Percentiles rank a stretch among this genome's conserved stretches.
Conservation (phyloP, 2,797 vertebrate genomes). For the Podarcis siculus region DNA sequence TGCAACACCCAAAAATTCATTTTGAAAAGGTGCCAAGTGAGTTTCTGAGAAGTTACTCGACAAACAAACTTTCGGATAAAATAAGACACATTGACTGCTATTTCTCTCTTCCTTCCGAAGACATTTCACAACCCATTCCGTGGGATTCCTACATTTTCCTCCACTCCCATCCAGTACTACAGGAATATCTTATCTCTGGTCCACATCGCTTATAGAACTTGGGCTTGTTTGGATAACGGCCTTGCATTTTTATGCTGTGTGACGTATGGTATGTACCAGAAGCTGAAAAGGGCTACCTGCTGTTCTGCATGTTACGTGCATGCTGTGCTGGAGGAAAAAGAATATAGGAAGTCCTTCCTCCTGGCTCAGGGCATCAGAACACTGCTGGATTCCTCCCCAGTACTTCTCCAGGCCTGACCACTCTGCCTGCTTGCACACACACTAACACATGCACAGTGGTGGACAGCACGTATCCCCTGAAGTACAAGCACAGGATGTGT, state of each 20-base stretch:
- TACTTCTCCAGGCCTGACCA: not conserved
- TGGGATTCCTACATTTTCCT: slow-evolving; percentile 32
- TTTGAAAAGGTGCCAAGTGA: slow-evolving; percentile 49
- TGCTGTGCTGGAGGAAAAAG: slow-evolving; percentile 18
- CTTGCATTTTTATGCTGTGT: slow-evolving; percentile 11
- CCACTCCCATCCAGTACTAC: not conserved
- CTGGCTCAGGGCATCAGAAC: slow-evolving; percentile 11
- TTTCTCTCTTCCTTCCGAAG: slow-evolving; percentile 17
- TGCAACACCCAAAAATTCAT: slow-evolving; percentile 32
- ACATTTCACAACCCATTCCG: not conserved
- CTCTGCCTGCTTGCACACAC: slow-evolving; percentile 27
- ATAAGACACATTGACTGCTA: not conserved
- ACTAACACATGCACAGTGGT: slow-evolving; percentile 20
- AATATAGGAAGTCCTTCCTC: slow-evolving; percentile 67
- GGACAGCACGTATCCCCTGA: slow-evolving; percentile 32
- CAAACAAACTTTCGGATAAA: slow-evolving; percentile 36
- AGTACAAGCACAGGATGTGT: not conserved
- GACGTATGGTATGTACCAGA: slow-evolving; percentile 20
- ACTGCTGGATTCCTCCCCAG: slow-evolving; percentile 11
- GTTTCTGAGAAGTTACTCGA: slow-evolving; percentile 49
- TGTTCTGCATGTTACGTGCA: slow-evolving; percentile 51
- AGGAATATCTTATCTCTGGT: slow-evolving; percentile 1
- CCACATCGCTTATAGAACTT: not conserved
- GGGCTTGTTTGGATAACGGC: slow-evolving; percentile 12
- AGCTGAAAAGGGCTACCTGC: slow-evolving; percentile 16